phyloP scores from a whole-genome alignment of 2,888 invertebrate genomes.

The Tetragonula carbonaria region DNA sequence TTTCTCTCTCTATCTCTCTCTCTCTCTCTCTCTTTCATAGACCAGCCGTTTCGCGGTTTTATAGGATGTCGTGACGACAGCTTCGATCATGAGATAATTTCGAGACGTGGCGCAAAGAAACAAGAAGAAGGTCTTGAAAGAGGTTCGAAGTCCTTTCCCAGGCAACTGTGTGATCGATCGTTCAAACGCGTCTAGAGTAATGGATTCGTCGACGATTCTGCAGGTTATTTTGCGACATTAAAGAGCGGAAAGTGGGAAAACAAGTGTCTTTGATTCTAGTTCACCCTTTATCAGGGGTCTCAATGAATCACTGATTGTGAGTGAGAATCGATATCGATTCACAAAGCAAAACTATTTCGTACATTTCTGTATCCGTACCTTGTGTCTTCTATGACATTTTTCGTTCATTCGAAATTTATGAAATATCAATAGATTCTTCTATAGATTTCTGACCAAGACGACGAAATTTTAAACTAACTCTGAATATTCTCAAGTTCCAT shows the following conservation, averaged over 20 bases:
- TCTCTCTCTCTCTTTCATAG: background rate
- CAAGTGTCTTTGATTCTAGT: background rate
- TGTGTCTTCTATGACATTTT: too few relatives aligned
- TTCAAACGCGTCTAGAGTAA: background rate
- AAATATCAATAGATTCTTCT: too few relatives aligned
- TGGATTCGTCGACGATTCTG: background rate
- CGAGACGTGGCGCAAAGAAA: background rate
- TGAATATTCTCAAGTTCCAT: too few relatives aligned
- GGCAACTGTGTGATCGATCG: background rate
- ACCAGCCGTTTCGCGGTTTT: background rate
- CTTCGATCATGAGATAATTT: slow-evolving; percentile 19
- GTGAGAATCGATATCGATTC: background rate
- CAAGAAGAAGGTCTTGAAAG: background rate
- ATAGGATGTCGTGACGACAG: slow-evolving; percentile 9
- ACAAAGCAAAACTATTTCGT: too few relatives aligned
- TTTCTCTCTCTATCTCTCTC: background rate
- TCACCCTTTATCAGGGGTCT: background rate
- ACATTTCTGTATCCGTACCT: too few relatives aligned
- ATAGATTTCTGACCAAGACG: too few relatives aligned
- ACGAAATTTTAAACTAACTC: too few relatives aligned
- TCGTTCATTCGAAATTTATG: too few relatives aligned
- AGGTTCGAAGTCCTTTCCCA: background rate
- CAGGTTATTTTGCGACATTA: background rate
- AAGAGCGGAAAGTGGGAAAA: background rate
- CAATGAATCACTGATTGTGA: background rate